Base-by-base conservation (phyloP, 2,888 invertebrate genomes). In the Phanerotoma sp. region DNA sequence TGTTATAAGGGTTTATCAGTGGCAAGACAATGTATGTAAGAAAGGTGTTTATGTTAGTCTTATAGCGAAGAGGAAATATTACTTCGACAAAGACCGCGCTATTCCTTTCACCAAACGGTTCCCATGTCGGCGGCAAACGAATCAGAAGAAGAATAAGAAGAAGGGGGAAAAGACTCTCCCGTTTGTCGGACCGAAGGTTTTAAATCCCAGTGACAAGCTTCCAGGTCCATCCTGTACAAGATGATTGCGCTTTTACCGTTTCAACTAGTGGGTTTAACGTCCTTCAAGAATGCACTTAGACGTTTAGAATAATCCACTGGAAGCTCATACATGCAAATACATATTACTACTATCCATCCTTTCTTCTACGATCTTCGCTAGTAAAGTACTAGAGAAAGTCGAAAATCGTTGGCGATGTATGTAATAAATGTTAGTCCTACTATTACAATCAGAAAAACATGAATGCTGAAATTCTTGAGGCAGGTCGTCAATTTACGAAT, bases 41-140 rank as follows among this genome's bases (percentile, higher is more conserved):
- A 38, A n/a, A n/a, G n/a, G 15, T 41, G 22, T 41, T n/a, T 41
- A 21, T 22, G 15, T 41, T 22, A 41, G 41, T 41, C 21, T 41
- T 22, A 13, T 41, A 25, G 18, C 11, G 18, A 20, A 22, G 18
- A 42, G 42, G 38, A 48, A 44, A 37, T 35, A 54, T 54, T 54
- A 49, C 42, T 54, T 54, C 25, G 40, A 30, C 33, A 40, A 55
- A 38, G 44, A 40, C 38, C 54, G 33, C 33, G 45, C 38, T 32
- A 49, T 40, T 55, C 55, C 55, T 55, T 55, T 55, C 55, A 55
- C 55, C 55, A 33, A 45, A 51, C 38, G 33, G 50, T 55, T 55
- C 55, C 50, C 55, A 54, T 54, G 54, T 20, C 18, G 35, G 10
- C 22, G 13, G 35, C 13, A 20, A 22, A 18, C 21, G 9, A 15